Conservation (phyloP, 1,140 invertebrate species). For the Neomicropteryx cornuta region DNA sequence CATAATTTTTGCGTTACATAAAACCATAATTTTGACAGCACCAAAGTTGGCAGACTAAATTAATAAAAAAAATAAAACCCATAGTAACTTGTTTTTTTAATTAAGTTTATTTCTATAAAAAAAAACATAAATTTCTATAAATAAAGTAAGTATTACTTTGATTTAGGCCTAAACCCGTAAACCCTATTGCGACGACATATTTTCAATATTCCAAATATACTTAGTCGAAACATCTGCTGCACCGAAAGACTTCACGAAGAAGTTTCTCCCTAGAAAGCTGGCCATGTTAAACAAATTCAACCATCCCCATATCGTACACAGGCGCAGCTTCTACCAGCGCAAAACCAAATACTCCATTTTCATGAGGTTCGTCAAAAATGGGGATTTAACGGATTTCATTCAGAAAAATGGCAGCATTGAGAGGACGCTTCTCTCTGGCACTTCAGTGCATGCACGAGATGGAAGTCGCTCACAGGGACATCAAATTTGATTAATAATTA, state of each 20-base stretch:
- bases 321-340: slow-evolving; percentile 56
- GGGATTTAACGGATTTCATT: slow-evolving; percentile 55
- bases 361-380: slow-evolving; percentile 54
- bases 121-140: too few relatives aligned
- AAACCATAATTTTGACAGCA: too few relatives aligned
- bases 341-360: slow-evolving; percentile 56
- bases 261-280: slow-evolving; percentile 66
- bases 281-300: slow-evolving; percentile 55
- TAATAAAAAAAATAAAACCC: too few relatives aligned
- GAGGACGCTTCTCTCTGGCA: slow-evolving; percentile 52
- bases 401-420: slow-evolving; percentile 52
- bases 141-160: too few relatives aligned
- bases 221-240: too few relatives aligned
- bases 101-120: too few relatives aligned
- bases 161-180: too few relatives aligned
- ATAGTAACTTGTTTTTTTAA: too few relatives aligned
- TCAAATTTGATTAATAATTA: slow-evolving; percentile 79
- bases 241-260: slow-evolving; percentile 58
- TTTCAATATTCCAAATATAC: too few relatives aligned
- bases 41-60: too few relatives aligned
- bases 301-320: slow-evolving; percentile 60
- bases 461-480: slow-evolving; percentile 62
- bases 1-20: too few relatives aligned
- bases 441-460: slow-evolving; percentile 60
- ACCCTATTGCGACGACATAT: too few relatives aligned